phyloP scores from a whole-genome alignment of 2,113 vertebrate species.

The Pterocles burchelli region DNA sequence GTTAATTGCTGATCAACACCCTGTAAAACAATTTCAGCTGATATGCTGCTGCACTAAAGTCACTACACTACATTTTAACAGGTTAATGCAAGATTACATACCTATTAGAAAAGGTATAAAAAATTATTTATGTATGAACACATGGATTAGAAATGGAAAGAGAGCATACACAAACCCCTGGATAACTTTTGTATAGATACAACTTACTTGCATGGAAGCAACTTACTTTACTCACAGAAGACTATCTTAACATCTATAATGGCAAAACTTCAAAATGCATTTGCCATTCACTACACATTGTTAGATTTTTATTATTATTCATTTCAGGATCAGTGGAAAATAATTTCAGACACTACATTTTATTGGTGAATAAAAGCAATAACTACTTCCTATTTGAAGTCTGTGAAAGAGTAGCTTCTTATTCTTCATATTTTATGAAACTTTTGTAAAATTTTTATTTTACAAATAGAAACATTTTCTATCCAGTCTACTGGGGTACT shows the following conservation, averaged over 20 bases:
- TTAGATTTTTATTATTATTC: not conserved
- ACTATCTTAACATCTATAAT: not conserved
- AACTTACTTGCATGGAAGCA: not conserved
- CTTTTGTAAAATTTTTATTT: not conserved
- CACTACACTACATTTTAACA: not conserved
- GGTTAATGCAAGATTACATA: not conserved
- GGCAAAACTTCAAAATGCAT: not conserved
- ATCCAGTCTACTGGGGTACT: not conserved
- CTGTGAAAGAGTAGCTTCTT: not conserved
- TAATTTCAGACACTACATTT: not conserved
- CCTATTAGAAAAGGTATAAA: not conserved
- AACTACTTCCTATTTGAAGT: not conserved
- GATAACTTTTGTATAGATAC: not conserved
- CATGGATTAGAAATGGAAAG: not conserved
- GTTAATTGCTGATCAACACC: not conserved
- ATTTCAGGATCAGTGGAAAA: not conserved
- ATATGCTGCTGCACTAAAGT: not conserved
- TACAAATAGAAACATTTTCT: not conserved
- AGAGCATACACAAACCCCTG: not conserved
- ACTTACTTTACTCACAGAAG: not conserved
- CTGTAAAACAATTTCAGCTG: not conserved
- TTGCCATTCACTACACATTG: not conserved
- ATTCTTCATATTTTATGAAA: not conserved
- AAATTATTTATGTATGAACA: not conserved
- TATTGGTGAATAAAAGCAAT: not conserved